Conservation (phyloP, 1,140 invertebrate species). For the Drosophila athabasca region DNA sequence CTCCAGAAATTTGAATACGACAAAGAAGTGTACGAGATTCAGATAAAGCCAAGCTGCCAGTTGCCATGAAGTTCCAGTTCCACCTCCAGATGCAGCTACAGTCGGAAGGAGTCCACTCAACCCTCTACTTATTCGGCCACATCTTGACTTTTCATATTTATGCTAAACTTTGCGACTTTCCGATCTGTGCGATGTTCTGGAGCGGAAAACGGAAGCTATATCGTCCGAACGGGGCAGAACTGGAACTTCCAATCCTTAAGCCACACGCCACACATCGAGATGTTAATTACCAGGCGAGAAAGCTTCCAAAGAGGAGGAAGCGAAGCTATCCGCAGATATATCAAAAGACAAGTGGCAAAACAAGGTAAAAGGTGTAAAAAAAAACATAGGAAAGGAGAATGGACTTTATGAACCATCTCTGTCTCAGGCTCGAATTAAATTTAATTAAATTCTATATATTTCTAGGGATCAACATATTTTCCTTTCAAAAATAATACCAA, state of each 20-base stretch:
- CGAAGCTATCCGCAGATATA: too few relatives aligned
- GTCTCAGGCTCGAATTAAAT: too few relatives aligned
- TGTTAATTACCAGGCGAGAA: too few relatives aligned
- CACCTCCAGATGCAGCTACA: conserved; percentile 4
- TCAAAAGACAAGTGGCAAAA: too few relatives aligned
- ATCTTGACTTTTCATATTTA: conserved; percentile 67
- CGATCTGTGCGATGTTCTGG: conserved; percentile 30
- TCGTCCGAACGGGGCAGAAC: conserved; percentile 24
- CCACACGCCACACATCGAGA: not conserved
- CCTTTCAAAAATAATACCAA: too few relatives aligned
- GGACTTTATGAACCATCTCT: too few relatives aligned
- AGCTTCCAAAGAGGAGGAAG: too few relatives aligned
- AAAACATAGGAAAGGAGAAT: too few relatives aligned
- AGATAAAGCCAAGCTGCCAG: conserved; percentile 62
- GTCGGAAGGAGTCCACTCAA: not conserved
- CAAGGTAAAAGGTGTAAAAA: too few relatives aligned
- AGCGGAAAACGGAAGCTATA: conserved; percentile 49
- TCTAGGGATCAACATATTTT: too few relatives aligned
- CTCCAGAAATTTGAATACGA: conserved; percentile 70
- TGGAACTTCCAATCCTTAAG: conserved; percentile 3
- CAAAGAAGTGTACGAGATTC: conserved; percentile 70
- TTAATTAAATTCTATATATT: too few relatives aligned
- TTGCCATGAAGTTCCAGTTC: conserved; percentile 44
- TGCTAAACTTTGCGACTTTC: conserved; percentile 53
- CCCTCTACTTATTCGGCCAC: conserved; percentile 24